Evolutionary conservation across 2,888 invertebrate genomes (phyloP), one percentile per base, ranked within the genome.

Genomic region (Drosophila borealis): DNA sequence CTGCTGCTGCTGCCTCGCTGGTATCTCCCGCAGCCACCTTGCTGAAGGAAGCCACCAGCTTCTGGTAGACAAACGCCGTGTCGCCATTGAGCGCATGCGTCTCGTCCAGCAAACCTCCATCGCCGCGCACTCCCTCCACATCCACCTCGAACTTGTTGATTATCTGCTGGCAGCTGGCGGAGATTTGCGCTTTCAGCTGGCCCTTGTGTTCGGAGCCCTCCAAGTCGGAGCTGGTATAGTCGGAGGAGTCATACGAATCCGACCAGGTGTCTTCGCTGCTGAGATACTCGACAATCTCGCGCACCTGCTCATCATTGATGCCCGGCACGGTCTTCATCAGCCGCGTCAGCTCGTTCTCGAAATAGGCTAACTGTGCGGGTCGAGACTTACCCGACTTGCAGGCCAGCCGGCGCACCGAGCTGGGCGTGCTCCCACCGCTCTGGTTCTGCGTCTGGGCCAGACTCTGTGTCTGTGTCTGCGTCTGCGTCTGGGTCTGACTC

Each of bases 231-330:
- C 97, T 97, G 2, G 97, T 97, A 88, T 97, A 97, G 91, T 98
- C 97, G 0, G 97, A 97, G 3, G 97, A 97, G 91, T 98, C 98
- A 89, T 97, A 97, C 0, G 97, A 97, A 91, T 98, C 98, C 76
- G 97, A 97, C 97, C 97, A 97, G 4, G 97, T 97, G 89, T 98
- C 98, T 90, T 98, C 98, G 78, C 97, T 97, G 78, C 97, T 97
- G 72, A 98, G 93, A 91, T 98, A 98, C 92, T 98, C 98, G 0
- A 98, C 97, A 60, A 98, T 97, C 93, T 97, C 97, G 21, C 96
- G 95, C 41, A 97, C 97, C 92, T 97, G 97, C 80, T 97, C 97
- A 88, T 97, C 97, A 69, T 97, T 94, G 78, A 98, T 96, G 29
- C 97, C 97, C 0, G 97, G 97, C 45, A 98, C 98, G 0, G 97